A percentile compares a stretch with the other conserved stretches of the same genome.
Evolutionary conservation across 2,113 vertebrate species (phyloP).

Genomic region (Vidua chalybeata): DNA sequence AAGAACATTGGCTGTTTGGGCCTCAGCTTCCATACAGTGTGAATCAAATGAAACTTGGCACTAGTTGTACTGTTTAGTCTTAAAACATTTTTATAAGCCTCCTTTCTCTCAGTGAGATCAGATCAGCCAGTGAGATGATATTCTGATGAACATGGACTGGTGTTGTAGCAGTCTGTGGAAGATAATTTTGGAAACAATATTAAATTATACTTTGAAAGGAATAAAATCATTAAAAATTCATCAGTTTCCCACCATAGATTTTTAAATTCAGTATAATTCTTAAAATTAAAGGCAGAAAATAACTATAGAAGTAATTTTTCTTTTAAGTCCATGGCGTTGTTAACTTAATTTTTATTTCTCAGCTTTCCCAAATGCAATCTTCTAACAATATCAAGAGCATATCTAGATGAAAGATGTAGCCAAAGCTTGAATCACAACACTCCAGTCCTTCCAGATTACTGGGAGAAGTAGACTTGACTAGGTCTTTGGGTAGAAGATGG

Average conservation of each 20-base stretch:
- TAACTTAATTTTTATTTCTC: slow-evolving; percentile 1
- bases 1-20: not conserved
- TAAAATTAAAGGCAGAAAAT: not conserved
- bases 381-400: not conserved
- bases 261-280: not conserved
- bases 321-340: not conserved
- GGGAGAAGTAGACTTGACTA: not conserved
- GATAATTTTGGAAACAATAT: slow-evolving; percentile 11
- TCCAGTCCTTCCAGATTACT: not conserved
- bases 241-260: not conserved
- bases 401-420: not conserved
- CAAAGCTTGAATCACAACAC: not conserved
- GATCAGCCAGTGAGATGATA: not conserved
- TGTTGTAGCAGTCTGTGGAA: not conserved
- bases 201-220: not conserved
- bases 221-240: not conserved
- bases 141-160: not conserved
- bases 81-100: slow-evolving; percentile 27
- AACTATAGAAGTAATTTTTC: not conserved
- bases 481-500: not conserved
- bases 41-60: slow-evolving; percentile 53
- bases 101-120: slow-evolving; percentile 28
- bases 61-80: slow-evolving; percentile 14
- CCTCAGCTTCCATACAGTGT: slow-evolving; percentile 25
- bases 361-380: not conserved